These are phyloP conservation scores for Mycteria americana DNA, from an alignment of 2,797 vertebrate species.

Conservation along the genomic window DNA sequence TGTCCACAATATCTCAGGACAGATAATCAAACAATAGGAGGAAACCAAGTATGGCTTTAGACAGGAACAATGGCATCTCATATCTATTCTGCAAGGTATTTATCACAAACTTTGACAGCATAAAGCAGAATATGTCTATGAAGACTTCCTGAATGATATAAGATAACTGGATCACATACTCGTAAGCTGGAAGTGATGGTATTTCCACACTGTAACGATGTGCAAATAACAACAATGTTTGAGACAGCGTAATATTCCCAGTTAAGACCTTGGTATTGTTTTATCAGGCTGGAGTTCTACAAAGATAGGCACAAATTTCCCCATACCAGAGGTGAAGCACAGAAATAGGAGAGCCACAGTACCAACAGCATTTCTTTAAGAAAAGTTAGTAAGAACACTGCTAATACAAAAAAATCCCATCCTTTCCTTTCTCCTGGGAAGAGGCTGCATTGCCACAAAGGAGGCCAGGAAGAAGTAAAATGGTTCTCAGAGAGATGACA, in stretches of 20 bases:
- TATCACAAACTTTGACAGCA: not conserved
- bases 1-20: not conserved
- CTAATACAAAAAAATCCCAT: not conserved
- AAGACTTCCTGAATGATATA: not conserved
- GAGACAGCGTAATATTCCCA: not conserved
- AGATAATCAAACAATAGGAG: not conserved
- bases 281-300: not conserved
- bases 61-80: not conserved
- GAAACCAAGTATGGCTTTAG: not conserved
- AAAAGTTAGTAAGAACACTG: rapidly evolving
- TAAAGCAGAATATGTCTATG: not conserved
- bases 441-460: not conserved
- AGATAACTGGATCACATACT: not conserved
- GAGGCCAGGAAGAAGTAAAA: not conserved
- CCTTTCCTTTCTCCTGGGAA: not conserved
- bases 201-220: not conserved
- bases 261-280: not conserved
- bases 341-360: not conserved
- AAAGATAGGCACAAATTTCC: not conserved
- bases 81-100: not conserved
- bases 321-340: not conserved
- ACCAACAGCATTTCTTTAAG: not conserved
- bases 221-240: not conserved
- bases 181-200: not conserved
- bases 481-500: not conserved